Base-by-base conservation (phyloP, 2,797 vertebrate species). In the Steatocranus sp. region DNA sequence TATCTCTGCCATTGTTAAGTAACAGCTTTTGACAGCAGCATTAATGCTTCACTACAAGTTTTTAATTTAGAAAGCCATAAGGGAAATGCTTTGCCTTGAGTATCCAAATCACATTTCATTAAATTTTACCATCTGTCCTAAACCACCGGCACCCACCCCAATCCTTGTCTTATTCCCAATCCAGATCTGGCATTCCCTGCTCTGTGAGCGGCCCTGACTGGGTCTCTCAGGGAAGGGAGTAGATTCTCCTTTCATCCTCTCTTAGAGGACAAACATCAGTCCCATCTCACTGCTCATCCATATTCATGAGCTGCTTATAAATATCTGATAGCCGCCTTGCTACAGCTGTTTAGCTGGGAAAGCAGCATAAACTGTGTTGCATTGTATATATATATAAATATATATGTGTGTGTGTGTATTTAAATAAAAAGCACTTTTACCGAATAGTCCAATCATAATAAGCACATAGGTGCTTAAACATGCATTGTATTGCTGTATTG, bases 191-290 rank as follows among this genome's bases (percentile, higher is more conserved):
- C 77, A 82, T 83, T 75, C 83, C 76, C 81, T 70, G 81, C 85
- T 87, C 90, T 58, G 51, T 70, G 88, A 93, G 89, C 81, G 68
- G 93, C 93, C 93, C 91, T 92, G 94, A 92, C 92, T 95, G 89
- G 88, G 91, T 93, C 95, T 95, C 94, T 94, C 66, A 78, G 94
- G 94, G 94, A 95, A 92, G 86, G 89, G 92, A 94, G 90, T 92
- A 91, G 90, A 91, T 96, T 96, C 96, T 94, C 96, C 96, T 97
- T 96, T 96, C 96, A 96, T 96, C 95, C 95, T 90, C 94, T 96
- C 93, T 96, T 96, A 95, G 96, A 97, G 96, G 96, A 96, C 96
- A 96, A 96, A 96, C 96, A 96, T 96, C 96, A 96, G 95, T 95
- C 95, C 96, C 94, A 95, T 96, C 95, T 96, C 83, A 78, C 92